Percentiles rank a stretch among this genome's conserved stretches.
These are phyloP conservation scores for Drosophila gunungcola DNA, from an alignment of 1,140 invertebrate genomes.

Conservation along the genomic window DNA sequence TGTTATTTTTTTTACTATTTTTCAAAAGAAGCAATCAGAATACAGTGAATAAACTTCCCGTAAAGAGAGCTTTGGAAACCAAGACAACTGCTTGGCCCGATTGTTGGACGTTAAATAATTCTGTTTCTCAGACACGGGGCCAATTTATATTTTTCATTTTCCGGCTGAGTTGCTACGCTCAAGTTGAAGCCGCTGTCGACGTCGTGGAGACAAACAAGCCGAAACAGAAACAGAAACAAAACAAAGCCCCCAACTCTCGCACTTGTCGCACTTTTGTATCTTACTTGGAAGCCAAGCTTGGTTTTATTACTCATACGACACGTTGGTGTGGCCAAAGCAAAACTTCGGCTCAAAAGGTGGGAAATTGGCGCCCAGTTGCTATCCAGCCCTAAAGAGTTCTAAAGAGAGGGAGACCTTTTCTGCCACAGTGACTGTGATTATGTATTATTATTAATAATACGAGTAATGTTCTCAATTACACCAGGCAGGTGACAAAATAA, in stretches of 20 bases:
- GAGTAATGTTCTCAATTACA: slow-evolving; percentile 50
- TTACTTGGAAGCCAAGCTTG: slow-evolving; percentile 40
- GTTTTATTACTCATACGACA: slow-evolving; percentile 80
- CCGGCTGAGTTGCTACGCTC: slow-evolving; percentile 79
- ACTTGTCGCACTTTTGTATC: slow-evolving; percentile 66
- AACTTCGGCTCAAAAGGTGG: slow-evolving; percentile 25
- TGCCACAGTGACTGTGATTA: slow-evolving; percentile 58
- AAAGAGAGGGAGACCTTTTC: slow-evolving; percentile 28
- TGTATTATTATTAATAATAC: slow-evolving; percentile 67
- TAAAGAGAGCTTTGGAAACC: slow-evolving; percentile 23
- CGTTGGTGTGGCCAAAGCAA: slow-evolving; percentile 25
- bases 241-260: slow-evolving; percentile 52
- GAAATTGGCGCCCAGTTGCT: neutral
- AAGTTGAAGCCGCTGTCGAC: slow-evolving; percentile 53
- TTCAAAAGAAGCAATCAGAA: slow-evolving; percentile 30
- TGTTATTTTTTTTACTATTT: slow-evolving; percentile 10
- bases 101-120: slow-evolving; percentile 79
- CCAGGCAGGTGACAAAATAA: slow-evolving; percentile 76
- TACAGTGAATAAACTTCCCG: slow-evolving; percentile 6
- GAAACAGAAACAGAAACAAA: slow-evolving; percentile 45
- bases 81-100: slow-evolving; percentile 65
- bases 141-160: slow-evolving; percentile 85
- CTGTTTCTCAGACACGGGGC: slow-evolving; percentile 75
- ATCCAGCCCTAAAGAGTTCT: slow-evolving; percentile 57
- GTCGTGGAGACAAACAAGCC: slow-evolving; percentile 66